Base-by-base conservation (phyloP, 2,888 invertebrate genomes). In the Chelonus formosanus region DNA sequence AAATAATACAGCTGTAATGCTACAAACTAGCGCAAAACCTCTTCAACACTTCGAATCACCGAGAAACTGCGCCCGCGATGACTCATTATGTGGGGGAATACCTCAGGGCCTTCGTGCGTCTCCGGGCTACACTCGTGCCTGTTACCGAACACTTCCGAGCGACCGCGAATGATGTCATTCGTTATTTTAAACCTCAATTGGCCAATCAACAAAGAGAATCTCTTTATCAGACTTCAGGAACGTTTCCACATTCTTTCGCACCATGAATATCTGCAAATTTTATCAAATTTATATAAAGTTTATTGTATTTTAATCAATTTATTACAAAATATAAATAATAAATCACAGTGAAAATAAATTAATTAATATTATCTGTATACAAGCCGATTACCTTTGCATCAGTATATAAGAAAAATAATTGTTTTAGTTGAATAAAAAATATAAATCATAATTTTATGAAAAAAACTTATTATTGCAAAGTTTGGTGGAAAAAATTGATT, bases 51-150 rank as follows among this genome's bases (percentile, higher is more conserved):
- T 63, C 55, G 47, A 63, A 54, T 47, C 54, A 44, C 54, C 63
- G 68, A 69, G 74, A 80, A 80, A 78, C 80, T 80, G 76, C 72
- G 75, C 73, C 62, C 62, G 71, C 74, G 80, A 81, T 82, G 82
- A 81, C 76, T 83, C 83, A 81, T 81, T 72, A 72, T 76, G 78
- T 75, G 80, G 79, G 82, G 82, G 81, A 83, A 83, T 81, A 81
- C 82, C 82, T 81, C 76, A 70, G 60, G 66, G 65, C 35, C 45
- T 65, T 61, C 62, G 67, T 63, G 60, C 32, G 57, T 44, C 58
- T 40, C 36, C 62, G 56, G 20, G 35, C 55, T 7, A 48, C 31
- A 48, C 50, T 47, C 56, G 48, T 61, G 45, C 20, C 34, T 43
- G 50, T 20, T 44, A n/a, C 40, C 60, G 62, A 45, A 32, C 10